A percentile compares a stretch with the other conserved stretches of the same genome.
Evolutionary conservation across 2,888 invertebrate genomes (phyloP).

Genomic region (Temnothorax unifasciatus): DNA sequence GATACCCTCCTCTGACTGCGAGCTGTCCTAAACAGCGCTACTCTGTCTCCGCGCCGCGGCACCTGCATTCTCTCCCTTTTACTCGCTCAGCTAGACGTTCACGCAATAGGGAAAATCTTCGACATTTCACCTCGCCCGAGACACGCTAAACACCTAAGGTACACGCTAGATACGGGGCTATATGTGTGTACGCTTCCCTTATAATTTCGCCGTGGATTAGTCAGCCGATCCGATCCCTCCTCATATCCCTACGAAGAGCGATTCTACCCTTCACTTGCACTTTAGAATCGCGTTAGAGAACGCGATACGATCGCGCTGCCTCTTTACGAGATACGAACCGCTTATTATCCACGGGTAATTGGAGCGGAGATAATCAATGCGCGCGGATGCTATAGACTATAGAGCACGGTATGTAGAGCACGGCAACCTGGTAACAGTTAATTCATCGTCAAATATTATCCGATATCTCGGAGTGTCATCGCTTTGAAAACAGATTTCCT

Average conservation of each 20-base stretch:
- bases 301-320: conserved; percentile 41
- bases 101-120: conserved; percentile 70
- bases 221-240: conserved; percentile 6
- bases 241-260: background rate
- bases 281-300: conserved; percentile 45
- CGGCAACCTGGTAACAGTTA: conserved; percentile 44
- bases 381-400: conserved; percentile 44
- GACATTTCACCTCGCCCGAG: conserved; percentile 58
- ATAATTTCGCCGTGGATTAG: conserved; percentile 71
- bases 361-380: conserved; percentile 55
- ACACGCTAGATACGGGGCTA: conserved; percentile 33
- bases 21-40: conserved; percentile 55
- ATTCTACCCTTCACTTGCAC: conserved; percentile 12
- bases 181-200: conserved; percentile 44
- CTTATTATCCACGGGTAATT: conserved; percentile 54
- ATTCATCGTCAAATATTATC: conserved; percentile 56
- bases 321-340: conserved; percentile 50
- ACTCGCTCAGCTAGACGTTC: background rate
- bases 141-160: background rate
- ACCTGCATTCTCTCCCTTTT: conserved; percentile 24
- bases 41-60: conserved; percentile 44
- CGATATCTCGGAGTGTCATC: conserved; percentile 47
- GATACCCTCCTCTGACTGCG: conserved; percentile 59
- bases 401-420: conserved; percentile 34
- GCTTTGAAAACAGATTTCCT: conserved; percentile 35